These are phyloP conservation scores for Sturnira hondurensis DNA, from an alignment of 2,113 vertebrate species.

Conservation along the genomic window DNA sequence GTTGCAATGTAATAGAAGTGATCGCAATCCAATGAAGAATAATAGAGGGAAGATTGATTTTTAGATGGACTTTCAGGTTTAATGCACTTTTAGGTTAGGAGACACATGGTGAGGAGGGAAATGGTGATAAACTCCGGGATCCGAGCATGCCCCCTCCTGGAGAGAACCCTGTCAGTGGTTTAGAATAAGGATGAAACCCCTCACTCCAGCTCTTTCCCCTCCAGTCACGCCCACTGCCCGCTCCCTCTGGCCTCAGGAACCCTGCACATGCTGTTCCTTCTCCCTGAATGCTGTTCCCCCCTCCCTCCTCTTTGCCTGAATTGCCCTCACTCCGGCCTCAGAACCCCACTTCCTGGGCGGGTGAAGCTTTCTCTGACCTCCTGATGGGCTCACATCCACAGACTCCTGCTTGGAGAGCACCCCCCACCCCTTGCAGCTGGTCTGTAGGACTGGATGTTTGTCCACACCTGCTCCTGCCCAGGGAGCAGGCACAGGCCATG, in stretches of 20 bases:
- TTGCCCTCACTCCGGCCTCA: not conserved
- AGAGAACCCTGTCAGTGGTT: not conserved
- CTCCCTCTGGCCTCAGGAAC: not conserved
- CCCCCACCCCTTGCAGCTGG: rapidly evolving
- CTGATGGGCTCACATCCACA: not conserved
- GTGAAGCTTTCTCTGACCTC: not conserved
- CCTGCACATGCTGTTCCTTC: rapidly evolving
- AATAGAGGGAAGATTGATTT: rapidly evolving
- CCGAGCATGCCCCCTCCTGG: not conserved
- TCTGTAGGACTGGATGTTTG: not conserved
- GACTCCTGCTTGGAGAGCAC: not conserved
- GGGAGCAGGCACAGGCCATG: not conserved
- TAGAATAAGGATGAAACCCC: rapidly evolving
- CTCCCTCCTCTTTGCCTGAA: not conserved
- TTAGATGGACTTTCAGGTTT: not conserved
- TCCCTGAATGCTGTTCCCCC: too few species aligned
- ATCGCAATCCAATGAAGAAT: not conserved
- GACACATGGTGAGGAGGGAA: not conserved
- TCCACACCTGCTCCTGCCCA: not conserved
- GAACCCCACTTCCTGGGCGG: not conserved
- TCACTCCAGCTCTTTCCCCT: not conserved
- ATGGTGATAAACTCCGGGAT: not conserved
- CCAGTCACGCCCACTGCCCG: rapidly evolving
- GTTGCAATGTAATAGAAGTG: not conserved
- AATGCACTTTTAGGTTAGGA: not conserved